These are phyloP conservation scores for Clanis bilineata DNA, from an alignment of 2,888 invertebrate genomes.

Conservation along the genomic window DNA sequence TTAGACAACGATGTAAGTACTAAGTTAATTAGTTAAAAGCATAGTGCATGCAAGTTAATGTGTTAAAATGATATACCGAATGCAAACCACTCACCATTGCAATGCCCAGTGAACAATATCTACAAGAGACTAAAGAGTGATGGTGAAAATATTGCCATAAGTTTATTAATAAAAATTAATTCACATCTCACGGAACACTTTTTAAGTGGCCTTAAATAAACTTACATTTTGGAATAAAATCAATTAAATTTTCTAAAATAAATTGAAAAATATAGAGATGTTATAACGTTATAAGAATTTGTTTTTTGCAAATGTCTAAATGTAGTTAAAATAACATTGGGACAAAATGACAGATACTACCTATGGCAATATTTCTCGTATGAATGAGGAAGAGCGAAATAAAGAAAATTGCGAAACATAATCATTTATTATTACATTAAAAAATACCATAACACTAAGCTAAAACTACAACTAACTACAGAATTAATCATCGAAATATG, in stretches of 20 bases:
- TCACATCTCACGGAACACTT: too few relatives aligned
- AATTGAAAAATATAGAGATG: too few relatives aligned
- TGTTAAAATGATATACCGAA: constrained; percentile 29
- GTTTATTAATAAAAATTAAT: not conserved
- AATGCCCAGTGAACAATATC: constrained; percentile 23
- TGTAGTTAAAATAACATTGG: too few relatives aligned
- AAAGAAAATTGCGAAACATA: constrained; percentile 16
- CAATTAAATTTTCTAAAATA: too few relatives aligned
- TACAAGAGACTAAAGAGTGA: constrained; percentile 20
- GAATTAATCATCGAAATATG: not conserved
- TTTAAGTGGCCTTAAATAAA: too few relatives aligned
- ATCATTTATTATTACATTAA: constrained; percentile 29
- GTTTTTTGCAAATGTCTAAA: too few relatives aligned
- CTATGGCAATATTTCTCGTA: not conserved
- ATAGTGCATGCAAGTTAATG: constrained; percentile 23
- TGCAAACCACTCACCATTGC: constrained; percentile 54
- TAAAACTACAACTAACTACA: constrained; percentile 17
- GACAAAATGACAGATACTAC: not conserved
- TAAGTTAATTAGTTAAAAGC: constrained; percentile 15
- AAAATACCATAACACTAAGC: constrained; percentile 21
- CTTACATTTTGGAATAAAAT: too few relatives aligned
- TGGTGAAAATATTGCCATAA: constrained; percentile 14
- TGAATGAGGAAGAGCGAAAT: constrained; percentile 22
- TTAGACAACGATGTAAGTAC: constrained; percentile 2
- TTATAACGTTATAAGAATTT: too few relatives aligned